Conservation (phyloP, 1,140 invertebrate species). For the Scaptomyza pallida region DNA sequence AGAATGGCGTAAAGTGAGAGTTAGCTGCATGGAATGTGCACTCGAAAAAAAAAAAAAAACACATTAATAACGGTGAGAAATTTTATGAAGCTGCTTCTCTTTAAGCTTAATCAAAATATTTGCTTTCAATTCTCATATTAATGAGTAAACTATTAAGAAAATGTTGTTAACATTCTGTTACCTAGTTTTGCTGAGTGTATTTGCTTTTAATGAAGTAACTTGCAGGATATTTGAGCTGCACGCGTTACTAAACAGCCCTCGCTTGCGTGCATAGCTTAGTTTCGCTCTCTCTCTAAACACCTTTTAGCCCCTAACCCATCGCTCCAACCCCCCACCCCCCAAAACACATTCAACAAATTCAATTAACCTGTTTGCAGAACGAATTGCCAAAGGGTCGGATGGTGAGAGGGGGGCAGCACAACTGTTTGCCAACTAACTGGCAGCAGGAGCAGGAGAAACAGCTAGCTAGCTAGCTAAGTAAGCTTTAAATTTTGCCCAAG, state of each 20-base stretch:
- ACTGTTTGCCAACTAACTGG: constrained; percentile 6
- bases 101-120: too few relatives aligned
- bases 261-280: background rate
- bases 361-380: constrained; percentile 68
- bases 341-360: constrained; percentile 59
- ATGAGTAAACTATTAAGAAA: too few relatives aligned
- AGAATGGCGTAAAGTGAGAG: background rate
- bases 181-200: background rate
- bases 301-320: background rate
- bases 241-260: constrained; percentile 8
- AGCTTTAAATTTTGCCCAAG: constrained; percentile 33
- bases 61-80: too few relatives aligned
- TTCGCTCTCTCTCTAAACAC: background rate
- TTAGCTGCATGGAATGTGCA: background rate
- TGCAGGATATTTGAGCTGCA: constrained; percentile 8
- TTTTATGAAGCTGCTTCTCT: too few relatives aligned
- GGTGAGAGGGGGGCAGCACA: too few relatives aligned
- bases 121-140: too few relatives aligned
- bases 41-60: too few relatives aligned
- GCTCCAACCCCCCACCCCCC: background rate
- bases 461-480: constrained; percentile 7
- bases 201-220: constrained; percentile 10
- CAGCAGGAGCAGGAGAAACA: background rate
- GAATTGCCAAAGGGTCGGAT: constrained; percentile 12
- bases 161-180: too few relatives aligned